Percentiles rank a stretch among this genome's conserved stretches.
Conservation (phyloP, 2,888 invertebrate species). For the Ochropleura leucogaster region DNA sequence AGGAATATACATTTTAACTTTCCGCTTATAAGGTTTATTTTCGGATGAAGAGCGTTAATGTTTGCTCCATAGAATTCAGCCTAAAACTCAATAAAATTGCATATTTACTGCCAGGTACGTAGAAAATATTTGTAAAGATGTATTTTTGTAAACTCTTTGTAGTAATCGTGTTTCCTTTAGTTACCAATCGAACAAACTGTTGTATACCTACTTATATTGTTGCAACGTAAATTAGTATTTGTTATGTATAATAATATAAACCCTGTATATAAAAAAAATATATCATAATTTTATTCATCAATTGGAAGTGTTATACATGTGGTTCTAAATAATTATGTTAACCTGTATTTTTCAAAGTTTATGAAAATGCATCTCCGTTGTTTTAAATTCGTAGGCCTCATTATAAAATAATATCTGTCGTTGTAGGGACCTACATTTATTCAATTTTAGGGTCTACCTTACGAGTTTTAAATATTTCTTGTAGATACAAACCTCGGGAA, state of each 20-base stretch:
- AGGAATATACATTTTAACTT: background rate
- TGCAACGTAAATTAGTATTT: slow-evolving; percentile 19
- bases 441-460: slow-evolving; percentile 52
- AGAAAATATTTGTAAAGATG: slow-evolving; percentile 53
- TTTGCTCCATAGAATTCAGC: background rate
- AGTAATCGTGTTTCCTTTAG: slow-evolving; percentile 27
- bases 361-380: slow-evolving; percentile 50
- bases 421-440: slow-evolving; percentile 58
- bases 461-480: slow-evolving; percentile 48
- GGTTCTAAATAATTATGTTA: background rate
- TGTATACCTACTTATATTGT: slow-evolving; percentile 32
- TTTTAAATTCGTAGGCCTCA: slow-evolving; percentile 53
- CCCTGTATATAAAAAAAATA: background rate
- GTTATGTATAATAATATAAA: slow-evolving; percentile 17
- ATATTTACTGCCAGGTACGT: background rate
- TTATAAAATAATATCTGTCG: slow-evolving; percentile 38
- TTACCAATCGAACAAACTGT: slow-evolving; percentile 48
- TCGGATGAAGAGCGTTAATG: background rate
- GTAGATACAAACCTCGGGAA: slow-evolving; percentile 76
- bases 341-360: slow-evolving; percentile 32
- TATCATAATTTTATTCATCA: background rate
- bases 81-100: background rate
- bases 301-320: background rate
- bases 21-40: background rate
- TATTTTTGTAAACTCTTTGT: slow-evolving; percentile 64